These are phyloP conservation scores for Leuctra nigra DNA, from an alignment of 2,888 invertebrate species.

Conservation along the genomic window DNA sequence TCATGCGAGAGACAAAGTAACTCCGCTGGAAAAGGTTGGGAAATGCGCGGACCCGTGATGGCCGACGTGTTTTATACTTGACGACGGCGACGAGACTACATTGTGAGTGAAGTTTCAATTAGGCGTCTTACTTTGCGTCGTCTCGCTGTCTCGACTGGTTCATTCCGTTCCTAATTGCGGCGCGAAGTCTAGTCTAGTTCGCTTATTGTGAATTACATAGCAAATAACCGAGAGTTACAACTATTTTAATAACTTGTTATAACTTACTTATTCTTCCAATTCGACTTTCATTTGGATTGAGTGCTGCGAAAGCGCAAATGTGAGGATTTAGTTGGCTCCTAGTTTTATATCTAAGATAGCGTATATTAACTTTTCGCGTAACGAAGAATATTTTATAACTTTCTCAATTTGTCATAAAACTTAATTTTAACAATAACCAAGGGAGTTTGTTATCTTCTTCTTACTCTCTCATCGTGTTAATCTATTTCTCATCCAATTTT, in stretches of 20 bases:
- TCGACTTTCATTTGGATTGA: not conserved
- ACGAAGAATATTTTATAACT: slow-evolving; percentile 11
- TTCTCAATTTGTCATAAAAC: slow-evolving; percentile 12
- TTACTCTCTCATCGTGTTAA: slow-evolving; percentile 1
- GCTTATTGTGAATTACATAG: too few species aligned
- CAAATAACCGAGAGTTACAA: not conserved
- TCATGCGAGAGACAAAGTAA: too few species aligned
- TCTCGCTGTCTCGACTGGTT: too few species aligned
- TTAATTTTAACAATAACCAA: slow-evolving; percentile 7
- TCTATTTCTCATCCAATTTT: slow-evolving; percentile 11
- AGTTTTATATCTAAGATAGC: not conserved
- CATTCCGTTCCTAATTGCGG: too few species aligned
- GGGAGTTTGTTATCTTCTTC: not conserved
- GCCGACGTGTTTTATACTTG: not conserved
- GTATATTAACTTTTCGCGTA: not conserved
- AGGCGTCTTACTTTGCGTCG: too few species aligned
- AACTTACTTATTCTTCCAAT: not conserved
- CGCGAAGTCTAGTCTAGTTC: too few species aligned
- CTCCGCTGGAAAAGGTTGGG: too few species aligned
- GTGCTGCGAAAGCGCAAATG: not conserved
- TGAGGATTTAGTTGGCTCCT: not conserved
- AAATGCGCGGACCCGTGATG: too few species aligned
- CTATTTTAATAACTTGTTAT: not conserved
- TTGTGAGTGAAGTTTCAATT: too few species aligned
- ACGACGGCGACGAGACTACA: not conserved